These are phyloP conservation scores for Melanotus villosus DNA, from an alignment of 2,888 invertebrate genomes.

Conservation along the genomic window DNA sequence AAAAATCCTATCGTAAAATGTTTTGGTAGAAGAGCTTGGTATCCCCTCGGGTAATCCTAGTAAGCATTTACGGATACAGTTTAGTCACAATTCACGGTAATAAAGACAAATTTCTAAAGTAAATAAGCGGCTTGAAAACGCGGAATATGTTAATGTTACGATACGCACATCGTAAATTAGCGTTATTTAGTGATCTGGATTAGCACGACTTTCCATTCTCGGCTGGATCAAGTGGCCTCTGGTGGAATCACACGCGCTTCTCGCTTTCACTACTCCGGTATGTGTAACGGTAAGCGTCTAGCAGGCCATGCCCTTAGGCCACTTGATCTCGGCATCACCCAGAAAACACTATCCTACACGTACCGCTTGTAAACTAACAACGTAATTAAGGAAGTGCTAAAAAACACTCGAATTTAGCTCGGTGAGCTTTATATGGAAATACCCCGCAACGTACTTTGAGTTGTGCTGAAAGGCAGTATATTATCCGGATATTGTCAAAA, in stretches of 20 bases:
- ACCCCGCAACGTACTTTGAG: background rate
- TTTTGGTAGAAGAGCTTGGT: too few species aligned
- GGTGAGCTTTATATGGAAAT: background rate
- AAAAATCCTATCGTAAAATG: too few species aligned
- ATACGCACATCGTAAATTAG: constrained; percentile 39
- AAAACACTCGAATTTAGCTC: background rate
- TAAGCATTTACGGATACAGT: too few species aligned
- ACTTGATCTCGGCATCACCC: constrained; percentile 13
- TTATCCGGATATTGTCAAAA: background rate
- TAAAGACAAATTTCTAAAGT: constrained; percentile 31
- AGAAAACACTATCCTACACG: constrained; percentile 9
- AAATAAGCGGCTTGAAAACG: constrained; percentile 8
- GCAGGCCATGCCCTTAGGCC: constrained; percentile 29
- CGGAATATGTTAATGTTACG: constrained; percentile 24
- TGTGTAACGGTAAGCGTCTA: constrained; percentile 57
- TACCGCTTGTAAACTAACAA: constrained; percentile 9
- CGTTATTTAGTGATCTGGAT: constrained; percentile 51
- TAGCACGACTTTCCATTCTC: constrained; percentile 58
- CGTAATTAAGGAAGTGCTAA: constrained; percentile 7
- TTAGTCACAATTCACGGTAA: background rate
- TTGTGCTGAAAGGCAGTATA: background rate
- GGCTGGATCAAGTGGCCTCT: constrained; percentile 48
- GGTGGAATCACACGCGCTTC: constrained; percentile 49
- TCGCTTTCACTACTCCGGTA: constrained; percentile 55
- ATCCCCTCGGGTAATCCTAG: too few species aligned